Evolutionary conservation across 2,797 vertebrate species (phyloP).

Genomic region (Danio jaintianensis): DNA sequence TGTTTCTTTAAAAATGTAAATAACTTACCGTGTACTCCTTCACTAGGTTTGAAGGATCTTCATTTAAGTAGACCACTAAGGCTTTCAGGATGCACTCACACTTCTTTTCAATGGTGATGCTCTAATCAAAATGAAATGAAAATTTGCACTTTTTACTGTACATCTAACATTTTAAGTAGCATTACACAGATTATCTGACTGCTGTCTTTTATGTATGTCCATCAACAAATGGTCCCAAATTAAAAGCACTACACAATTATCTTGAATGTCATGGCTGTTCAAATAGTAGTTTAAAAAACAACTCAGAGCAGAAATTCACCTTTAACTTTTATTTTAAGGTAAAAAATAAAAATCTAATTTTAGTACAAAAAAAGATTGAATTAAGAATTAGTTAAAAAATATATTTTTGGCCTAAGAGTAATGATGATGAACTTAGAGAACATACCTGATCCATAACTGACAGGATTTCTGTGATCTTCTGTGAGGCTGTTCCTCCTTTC

Average conservation of each 20-base stretch:
- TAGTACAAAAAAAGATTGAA: not conserved
- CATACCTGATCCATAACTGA: not conserved
- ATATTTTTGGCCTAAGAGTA: not conserved
- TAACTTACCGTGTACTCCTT: not conserved
- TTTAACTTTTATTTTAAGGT: not conserved
- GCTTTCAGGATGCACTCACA: conserved; percentile 16
- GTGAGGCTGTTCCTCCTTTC: too few species aligned
- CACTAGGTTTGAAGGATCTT: conserved; percentile 4
- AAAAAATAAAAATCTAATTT: not conserved
- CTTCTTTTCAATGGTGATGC: conserved; percentile 19
- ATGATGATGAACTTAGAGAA: not conserved
- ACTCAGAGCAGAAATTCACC: too few species aligned
- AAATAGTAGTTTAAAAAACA: too few species aligned
- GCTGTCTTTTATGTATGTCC: not conserved
- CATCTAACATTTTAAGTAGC: not conserved
- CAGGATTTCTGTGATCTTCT: not conserved
- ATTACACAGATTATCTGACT: not conserved
- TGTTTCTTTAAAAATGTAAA: not conserved
- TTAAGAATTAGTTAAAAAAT: too few species aligned
- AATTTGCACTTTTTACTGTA: not conserved
- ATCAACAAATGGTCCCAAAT: not conserved
- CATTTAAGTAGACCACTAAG: conserved; percentile 5
- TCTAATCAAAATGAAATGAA: not conserved
- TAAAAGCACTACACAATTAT: not conserved
- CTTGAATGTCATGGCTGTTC: too few species aligned